A percentile compares a stretch with the other conserved stretches of the same genome.
Evolutionary conservation across 1,140 invertebrate species (phyloP).

Genomic region (Psilanteris sp.): DNA sequence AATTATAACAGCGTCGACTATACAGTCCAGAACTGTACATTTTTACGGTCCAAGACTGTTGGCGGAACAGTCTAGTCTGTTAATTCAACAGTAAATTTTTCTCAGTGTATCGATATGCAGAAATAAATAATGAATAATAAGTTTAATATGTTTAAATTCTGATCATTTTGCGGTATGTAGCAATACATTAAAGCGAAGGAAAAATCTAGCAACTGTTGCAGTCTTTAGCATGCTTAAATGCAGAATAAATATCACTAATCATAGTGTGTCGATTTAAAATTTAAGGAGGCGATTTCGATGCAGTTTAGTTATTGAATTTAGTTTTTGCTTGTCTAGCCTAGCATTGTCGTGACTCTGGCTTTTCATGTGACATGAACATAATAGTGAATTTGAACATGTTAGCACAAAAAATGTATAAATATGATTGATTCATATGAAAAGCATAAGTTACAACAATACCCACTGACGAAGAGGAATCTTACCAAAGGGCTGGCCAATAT

Average conservation of each 20-base stretch:
- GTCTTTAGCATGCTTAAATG: conserved; percentile 22
- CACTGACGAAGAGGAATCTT: conserved; percentile 82
- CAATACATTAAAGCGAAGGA: conserved; percentile 6
- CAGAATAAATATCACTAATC: conserved; percentile 16
- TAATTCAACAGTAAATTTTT: too few species aligned
- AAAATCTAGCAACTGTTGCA: conserved; percentile 12
- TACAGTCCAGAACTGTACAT: too few species aligned
- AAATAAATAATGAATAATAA: too few species aligned
- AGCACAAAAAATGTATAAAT: not conserved
- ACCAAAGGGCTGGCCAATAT: conserved; percentile 96
- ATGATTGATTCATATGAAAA: conserved; percentile 33
- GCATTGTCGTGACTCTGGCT: conserved; percentile 39
- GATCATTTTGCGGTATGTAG: too few species aligned
- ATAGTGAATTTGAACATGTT: not conserved
- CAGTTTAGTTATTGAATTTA: conserved; percentile 18
- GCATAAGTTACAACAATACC: conserved; percentile 67
- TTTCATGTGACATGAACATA: conserved; percentile 26
- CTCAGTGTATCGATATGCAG: too few species aligned
- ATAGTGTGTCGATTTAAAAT: conserved; percentile 4
- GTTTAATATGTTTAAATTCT: too few species aligned
- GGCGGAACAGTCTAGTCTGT: too few species aligned
- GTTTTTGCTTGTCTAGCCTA: conserved; percentile 17
- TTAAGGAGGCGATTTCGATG: conserved; percentile 14
- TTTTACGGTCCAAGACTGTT: too few species aligned
- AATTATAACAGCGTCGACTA: too few species aligned